Evolutionary conservation across 2,113 vertebrate genomes (phyloP).

Genomic region (Proteles cristata): DNA sequence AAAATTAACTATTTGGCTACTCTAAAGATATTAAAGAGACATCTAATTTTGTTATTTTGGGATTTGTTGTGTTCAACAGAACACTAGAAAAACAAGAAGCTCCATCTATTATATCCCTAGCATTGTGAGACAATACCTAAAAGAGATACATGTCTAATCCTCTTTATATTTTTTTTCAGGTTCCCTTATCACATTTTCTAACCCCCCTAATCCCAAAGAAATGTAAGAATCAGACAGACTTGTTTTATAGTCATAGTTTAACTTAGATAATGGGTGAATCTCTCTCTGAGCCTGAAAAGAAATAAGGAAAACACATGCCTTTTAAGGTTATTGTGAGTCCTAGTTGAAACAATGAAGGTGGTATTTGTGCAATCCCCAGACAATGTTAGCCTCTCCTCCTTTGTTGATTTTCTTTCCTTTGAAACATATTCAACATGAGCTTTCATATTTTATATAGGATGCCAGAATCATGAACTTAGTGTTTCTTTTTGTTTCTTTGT

Average conservation of each 20-base stretch:
- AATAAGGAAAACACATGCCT: not conserved
- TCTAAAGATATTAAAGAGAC: not conserved
- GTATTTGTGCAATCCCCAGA: not conserved
- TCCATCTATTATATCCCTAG: not conserved
- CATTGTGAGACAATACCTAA: not conserved
- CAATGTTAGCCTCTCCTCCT: not conserved
- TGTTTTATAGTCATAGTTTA: conserved; percentile 20
- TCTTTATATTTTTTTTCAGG: not conserved
- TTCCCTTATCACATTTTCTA: not conserved
- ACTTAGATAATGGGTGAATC: not conserved
- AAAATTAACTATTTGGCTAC: conserved; percentile 51
- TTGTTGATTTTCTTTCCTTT: conserved; percentile 1
- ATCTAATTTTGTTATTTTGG: conserved; percentile 20
- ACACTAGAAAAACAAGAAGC: conserved; percentile 16
- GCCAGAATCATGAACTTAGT: not conserved
- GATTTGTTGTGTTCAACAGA: not conserved
- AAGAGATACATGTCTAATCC: not conserved
- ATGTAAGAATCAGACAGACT: not conserved
- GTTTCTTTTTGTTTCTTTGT: not conserved
- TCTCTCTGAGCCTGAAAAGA: not conserved
- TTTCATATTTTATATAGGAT: not conserved
- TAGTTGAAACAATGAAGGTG: conserved; percentile 32
- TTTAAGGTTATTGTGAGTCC: not conserved
- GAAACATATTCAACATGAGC: not conserved
- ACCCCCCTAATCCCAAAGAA: conserved; percentile 4